These are phyloP conservation scores for Daphoenositta chrysoptera DNA, from an alignment of 2,113 vertebrate genomes.

Conservation along the genomic window DNA sequence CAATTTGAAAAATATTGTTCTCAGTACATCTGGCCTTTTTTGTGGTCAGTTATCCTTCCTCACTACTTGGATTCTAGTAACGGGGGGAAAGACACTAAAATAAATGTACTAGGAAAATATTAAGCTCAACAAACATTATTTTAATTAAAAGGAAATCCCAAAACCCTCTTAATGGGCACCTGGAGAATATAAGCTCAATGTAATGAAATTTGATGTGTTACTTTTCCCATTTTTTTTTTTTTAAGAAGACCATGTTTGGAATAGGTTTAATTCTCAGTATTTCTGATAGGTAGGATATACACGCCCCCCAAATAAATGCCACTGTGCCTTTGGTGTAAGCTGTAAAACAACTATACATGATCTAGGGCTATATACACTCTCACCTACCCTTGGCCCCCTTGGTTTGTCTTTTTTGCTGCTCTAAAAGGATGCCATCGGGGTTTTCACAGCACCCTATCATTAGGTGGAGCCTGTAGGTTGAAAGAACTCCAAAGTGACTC, in stretches of 20 bases:
- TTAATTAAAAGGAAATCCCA: conserved; percentile 63
- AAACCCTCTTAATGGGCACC: conserved; percentile 35
- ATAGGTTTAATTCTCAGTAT: neutral
- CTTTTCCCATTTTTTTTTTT: neutral
- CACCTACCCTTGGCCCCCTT: neutral
- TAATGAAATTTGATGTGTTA: conserved; percentile 16
- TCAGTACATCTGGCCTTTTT: conserved; percentile 43
- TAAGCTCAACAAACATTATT: conserved; percentile 45
- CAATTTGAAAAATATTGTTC: conserved; percentile 55
- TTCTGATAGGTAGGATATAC: neutral
- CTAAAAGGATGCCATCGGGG: neutral
- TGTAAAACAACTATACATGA: neutral
- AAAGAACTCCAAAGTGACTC: neutral
- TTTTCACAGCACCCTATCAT: neutral
- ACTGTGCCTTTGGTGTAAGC: neutral
- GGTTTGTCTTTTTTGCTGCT: neutral
- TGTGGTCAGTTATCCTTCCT: conserved; percentile 18
- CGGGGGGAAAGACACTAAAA: conserved; percentile 16
- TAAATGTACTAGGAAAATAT: conserved; percentile 46
- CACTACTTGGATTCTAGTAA: conserved; percentile 1
- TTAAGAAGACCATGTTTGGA: neutral
- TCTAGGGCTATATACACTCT: neutral
- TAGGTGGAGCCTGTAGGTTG: neutral
- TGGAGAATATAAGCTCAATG: conserved; percentile 40
- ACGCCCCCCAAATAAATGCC: neutral